A percentile compares a stretch with the other conserved stretches of the same genome.
Evolutionary conservation across 2,797 vertebrate genomes (phyloP).

Genomic region (Garrulus glandarius): DNA sequence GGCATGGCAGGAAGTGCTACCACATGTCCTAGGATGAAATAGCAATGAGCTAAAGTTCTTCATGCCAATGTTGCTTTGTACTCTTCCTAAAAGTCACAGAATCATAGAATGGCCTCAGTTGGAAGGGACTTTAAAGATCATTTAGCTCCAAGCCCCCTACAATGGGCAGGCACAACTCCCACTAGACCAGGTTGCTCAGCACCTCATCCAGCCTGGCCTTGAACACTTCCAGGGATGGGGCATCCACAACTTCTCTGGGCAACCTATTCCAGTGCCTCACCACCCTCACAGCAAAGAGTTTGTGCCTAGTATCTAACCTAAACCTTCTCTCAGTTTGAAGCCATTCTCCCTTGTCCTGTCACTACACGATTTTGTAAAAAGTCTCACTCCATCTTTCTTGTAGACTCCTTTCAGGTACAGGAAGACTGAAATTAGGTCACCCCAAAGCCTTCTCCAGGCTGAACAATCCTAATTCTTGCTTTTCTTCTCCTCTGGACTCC

Average conservation of each 20-base stretch:
- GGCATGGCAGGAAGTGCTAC: background rate
- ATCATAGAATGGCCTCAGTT: background rate
- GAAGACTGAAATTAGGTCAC: background rate
- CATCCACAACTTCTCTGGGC: background rate
- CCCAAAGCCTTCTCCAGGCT: background rate
- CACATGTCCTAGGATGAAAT: background rate
- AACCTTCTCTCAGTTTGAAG: background rate
- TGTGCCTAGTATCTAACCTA: background rate
- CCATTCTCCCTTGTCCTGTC: background rate
- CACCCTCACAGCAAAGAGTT: background rate
- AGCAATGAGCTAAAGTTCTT: background rate
- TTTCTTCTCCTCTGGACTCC: background rate
- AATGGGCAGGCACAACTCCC: background rate
- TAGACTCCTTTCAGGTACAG: background rate
- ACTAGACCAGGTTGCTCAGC: background rate
- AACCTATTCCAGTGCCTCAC: background rate
- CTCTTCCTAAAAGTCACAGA: background rate
- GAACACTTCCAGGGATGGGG: background rate
- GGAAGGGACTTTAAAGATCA: background rate
- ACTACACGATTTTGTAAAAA: background rate
- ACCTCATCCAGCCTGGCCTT: background rate
- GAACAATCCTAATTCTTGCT: background rate
- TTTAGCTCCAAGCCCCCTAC: background rate
- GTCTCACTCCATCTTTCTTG: background rate
- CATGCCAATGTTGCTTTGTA: accelerated